phyloP scores from a whole-genome alignment of 2,797 vertebrate genomes.

The Xenopus petersii region DNA sequence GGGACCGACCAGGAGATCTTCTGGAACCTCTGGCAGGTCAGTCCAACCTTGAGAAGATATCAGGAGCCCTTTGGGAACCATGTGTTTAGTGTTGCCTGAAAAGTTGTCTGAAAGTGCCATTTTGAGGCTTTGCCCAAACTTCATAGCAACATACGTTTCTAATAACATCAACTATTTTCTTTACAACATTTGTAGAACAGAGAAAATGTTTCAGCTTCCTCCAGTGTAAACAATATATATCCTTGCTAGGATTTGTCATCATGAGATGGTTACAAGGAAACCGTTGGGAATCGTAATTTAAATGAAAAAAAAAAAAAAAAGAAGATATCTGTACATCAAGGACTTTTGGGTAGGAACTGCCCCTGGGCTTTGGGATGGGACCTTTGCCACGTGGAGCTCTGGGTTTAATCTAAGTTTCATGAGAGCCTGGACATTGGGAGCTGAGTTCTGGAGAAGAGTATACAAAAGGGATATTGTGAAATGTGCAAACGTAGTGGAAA shows the following conservation, averaged over 20 bases:
- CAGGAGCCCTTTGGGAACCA: too few species aligned
- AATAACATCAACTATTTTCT: too few species aligned
- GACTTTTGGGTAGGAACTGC: neutral
- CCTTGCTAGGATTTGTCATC: neutral
- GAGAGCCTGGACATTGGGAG: slow-evolving; percentile 15
- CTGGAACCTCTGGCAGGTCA: too few species aligned
- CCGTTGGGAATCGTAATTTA: slow-evolving; percentile 47
- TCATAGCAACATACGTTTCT: too few species aligned
- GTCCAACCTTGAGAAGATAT: neutral
- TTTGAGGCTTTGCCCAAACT: neutral
- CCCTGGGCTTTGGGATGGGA: slow-evolving; percentile 21
- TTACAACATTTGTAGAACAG: neutral
- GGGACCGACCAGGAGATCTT: neutral
- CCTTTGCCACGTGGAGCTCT: neutral
- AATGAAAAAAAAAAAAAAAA: slow-evolving; percentile 37
- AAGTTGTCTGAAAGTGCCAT: too few species aligned
- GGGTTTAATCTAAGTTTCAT: slow-evolving; percentile 34
- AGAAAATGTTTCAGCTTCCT: neutral
- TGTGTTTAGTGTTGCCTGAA: too few species aligned
- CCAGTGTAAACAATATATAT: neutral
- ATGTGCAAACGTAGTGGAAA: slow-evolving; percentile 41
- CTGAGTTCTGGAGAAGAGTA: slow-evolving; percentile 25
- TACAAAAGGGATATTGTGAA: slow-evolving; percentile 17
- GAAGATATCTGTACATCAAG: slow-evolving; percentile 7
- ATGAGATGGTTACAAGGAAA: neutral